These are phyloP conservation scores for Habropoda laboriosa DNA, from an alignment of 1,140 invertebrate species.

Conservation along the genomic window DNA sequence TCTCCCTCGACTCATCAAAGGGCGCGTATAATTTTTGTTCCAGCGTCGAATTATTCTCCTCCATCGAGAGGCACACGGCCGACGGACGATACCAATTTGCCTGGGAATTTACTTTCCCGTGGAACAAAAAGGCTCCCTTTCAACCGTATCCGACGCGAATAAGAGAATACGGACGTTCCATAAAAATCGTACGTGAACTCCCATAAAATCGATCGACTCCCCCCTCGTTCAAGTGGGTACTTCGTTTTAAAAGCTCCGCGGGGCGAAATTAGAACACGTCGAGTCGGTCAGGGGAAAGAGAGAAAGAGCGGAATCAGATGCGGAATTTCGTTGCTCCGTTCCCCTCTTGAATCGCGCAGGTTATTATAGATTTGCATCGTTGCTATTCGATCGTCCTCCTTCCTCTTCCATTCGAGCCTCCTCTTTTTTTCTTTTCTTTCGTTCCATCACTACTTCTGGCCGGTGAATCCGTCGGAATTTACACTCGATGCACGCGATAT, in stretches of 20 bases:
- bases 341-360: not conserved
- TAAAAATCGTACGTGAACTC: slow-evolving; percentile 55
- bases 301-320: not conserved
- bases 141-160: slow-evolving; percentile 31
- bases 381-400: slow-evolving; percentile 22
- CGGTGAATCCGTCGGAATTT: not conserved
- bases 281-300: not conserved
- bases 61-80: slow-evolving; percentile 19
- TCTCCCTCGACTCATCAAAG: slow-evolving; percentile 17
- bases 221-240: slow-evolving; percentile 34
- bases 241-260: slow-evolving; percentile 51
- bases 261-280: slow-evolving; percentile 48
- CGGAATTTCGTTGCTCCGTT: slow-evolving; percentile 36
- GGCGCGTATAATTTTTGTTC: slow-evolving; percentile 11
- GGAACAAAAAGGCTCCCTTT: slow-evolving; percentile 29
- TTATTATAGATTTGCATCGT: slow-evolving; percentile 35
- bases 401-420: not conserved
- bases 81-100: slow-evolving; percentile 46
- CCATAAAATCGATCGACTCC: slow-evolving; percentile 45
- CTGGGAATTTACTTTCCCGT: slow-evolving; percentile 42
- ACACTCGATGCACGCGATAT: not conserved
- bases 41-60: slow-evolving; percentile 28
- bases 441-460: not conserved
- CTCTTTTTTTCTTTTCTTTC: not conserved
- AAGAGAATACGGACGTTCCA: slow-evolving; percentile 50